Conservation (phyloP, 2,113 vertebrate genomes). For the Pongo pygmaeus region DNA sequence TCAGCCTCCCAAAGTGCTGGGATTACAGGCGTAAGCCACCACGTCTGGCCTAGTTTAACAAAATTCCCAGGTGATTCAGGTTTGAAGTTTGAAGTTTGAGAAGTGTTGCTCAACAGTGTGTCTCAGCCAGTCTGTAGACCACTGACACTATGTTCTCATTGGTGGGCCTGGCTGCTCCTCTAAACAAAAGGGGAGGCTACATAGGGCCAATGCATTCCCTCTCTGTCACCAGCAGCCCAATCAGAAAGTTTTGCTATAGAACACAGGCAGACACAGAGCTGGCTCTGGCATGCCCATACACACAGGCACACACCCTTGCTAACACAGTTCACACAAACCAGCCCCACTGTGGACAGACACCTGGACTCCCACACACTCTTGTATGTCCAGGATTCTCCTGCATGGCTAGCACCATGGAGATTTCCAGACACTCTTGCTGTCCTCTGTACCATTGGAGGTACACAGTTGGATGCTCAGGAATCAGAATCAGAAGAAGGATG, state of each 20-base stretch:
- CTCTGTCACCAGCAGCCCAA: neutral
- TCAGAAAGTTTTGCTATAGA: conserved; percentile 44
- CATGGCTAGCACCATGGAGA: neutral
- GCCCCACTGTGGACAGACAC: neutral
- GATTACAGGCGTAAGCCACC: no score
- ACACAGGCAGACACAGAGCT: neutral
- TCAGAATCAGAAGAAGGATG: neutral
- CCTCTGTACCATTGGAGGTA: neutral
- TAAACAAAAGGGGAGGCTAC: neutral
- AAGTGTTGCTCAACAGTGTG: neutral
- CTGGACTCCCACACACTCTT: neutral
- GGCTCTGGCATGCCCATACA: neutral
- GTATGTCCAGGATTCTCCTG: neutral
- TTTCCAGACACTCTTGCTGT: conserved; percentile 12
- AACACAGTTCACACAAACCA: neutral
- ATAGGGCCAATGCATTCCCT: neutral
- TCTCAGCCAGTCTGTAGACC: neutral
- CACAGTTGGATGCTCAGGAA: neutral
- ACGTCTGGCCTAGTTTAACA: neutral
- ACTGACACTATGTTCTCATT: neutral
- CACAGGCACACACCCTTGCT: neutral
- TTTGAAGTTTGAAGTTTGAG: neutral
- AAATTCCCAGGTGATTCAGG: neutral
- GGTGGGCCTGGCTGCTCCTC: neutral
- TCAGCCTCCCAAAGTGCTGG: no score